Evolutionary conservation across 2,797 vertebrate genomes (phyloP), one percentile per base, ranked within the genome.

Genomic region (Cyclopterus lumpus): DNA sequence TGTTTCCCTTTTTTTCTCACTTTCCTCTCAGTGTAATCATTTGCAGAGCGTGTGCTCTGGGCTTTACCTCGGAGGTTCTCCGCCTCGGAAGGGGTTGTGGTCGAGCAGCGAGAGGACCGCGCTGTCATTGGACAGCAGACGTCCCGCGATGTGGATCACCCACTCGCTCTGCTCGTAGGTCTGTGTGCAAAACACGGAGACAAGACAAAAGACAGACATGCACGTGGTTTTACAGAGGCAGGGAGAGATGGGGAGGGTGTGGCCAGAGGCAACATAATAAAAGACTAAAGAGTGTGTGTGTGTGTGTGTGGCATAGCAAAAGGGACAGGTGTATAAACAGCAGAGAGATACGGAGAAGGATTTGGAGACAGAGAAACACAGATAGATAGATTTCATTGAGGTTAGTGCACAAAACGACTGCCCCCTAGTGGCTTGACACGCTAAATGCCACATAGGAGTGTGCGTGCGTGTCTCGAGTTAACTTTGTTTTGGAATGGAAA

Each of bases 111-210:
- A 97, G 62, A 97, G 89, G 14, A 94, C 79, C 0, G 80, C 69
- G n/a, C 94, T 93, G 5, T 99, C 97, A 1, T 97, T 96, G 59
- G 96, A 94, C 81, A 99, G 91, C 76, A 99, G 94, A 69, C 96
- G 96, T 40, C 97, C 97, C 0, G 97, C 97, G 30, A 99, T 94
- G 83, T 99, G 97, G 86, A 99, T 95, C 77, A 99, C 89, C 97
- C 97, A 99, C 58, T 99, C 97, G 0, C 95, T 97, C 79, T 99
- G 98, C 89, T 99, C 97, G 0, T 99, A 99, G 30, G 98, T 99
- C 98, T 99, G 80, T 3, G 5, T 2, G 32, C 54, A 30, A 26
- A 22, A 75, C 68, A 75, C 0, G 14, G 30, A 57, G 38, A 68
- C 22, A 15, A 15, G 16, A 24, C 1, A 24, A 16, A 3, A 60